Conservation (phyloP, 2,888 invertebrate species). For the Drosophila yooni region DNA sequence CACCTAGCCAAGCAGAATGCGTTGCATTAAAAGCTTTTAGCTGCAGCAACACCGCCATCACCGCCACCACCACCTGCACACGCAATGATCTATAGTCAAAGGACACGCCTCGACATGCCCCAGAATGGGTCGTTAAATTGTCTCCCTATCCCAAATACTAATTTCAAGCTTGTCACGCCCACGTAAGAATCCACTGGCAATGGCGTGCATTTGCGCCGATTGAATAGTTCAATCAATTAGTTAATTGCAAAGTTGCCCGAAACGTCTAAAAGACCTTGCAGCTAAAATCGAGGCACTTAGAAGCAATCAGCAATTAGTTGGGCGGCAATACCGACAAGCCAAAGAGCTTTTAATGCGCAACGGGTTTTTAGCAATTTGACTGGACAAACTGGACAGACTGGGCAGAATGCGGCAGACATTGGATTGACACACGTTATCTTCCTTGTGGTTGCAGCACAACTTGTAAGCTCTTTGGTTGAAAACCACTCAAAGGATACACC, state of each 20-base stretch:
- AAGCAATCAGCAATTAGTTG: slow-evolving; percentile 66
- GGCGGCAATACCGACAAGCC: slow-evolving; percentile 45
- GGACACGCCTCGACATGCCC: slow-evolving; percentile 28
- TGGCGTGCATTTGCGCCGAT: slow-evolving; percentile 62
- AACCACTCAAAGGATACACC: slow-evolving; percentile 26
- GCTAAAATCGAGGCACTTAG: slow-evolving; percentile 76
- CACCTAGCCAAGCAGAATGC: slow-evolving; percentile 31
- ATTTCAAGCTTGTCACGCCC: slow-evolving; percentile 57
- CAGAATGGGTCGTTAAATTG: slow-evolving; percentile 38
- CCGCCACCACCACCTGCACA: slow-evolving; percentile 31
- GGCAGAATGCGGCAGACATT: slow-evolving; percentile 14
- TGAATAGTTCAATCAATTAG: slow-evolving; percentile 81
- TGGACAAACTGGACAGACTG: background rate
- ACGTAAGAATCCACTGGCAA: slow-evolving; percentile 24
- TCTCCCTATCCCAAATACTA: slow-evolving; percentile 49
- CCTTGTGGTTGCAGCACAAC: slow-evolving; percentile 35
- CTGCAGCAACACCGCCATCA: slow-evolving; percentile 13
- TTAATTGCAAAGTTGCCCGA: slow-evolving; percentile 67
- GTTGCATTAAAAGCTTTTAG: slow-evolving; percentile 72
- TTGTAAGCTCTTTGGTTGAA: slow-evolving; percentile 48
- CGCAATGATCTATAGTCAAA: slow-evolving; percentile 46
- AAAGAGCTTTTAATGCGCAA: slow-evolving; percentile 60
- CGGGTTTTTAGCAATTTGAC: slow-evolving; percentile 24
- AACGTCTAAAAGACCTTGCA: slow-evolving; percentile 47
- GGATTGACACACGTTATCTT: slow-evolving; percentile 22